phyloP scores from a whole-genome alignment of 2,888 invertebrate species.

The Amiota communis region DNA sequence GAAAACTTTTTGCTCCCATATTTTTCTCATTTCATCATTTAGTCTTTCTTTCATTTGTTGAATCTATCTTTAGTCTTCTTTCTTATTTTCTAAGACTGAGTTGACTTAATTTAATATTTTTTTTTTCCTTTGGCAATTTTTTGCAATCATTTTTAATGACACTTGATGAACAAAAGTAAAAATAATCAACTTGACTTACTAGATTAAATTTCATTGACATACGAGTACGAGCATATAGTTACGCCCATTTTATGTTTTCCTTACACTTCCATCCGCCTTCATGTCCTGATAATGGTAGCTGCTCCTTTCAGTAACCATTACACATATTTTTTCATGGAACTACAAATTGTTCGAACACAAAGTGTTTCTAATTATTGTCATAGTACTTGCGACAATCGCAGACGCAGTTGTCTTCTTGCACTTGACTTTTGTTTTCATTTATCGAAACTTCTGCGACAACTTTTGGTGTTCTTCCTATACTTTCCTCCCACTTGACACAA shows the following conservation, averaged over 20 bases:
- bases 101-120: neutral
- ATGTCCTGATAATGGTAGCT: neutral
- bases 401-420: neutral
- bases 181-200: constrained; percentile 57
- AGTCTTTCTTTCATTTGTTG: constrained; percentile 62
- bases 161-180: constrained; percentile 59
- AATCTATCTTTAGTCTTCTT: constrained; percentile 32
- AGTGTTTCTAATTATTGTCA: constrained; percentile 56
- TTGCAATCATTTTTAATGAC: constrained; percentile 56
- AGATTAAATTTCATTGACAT: constrained; percentile 27
- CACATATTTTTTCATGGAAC: too few species aligned
- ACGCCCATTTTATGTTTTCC: neutral
- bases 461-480: too few species aligned
- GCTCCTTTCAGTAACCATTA: too few species aligned
- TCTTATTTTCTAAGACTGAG: too few species aligned
- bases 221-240: neutral
- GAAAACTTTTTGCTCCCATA: too few species aligned
- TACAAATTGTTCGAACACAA: constrained; percentile 2
- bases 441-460: neutral
- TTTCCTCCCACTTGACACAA: constrained; percentile 17
- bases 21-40: constrained; percentile 45
- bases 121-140: neutral
- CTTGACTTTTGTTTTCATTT: constrained; percentile 23
- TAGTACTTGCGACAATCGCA: constrained; percentile 30
- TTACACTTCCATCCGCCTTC: neutral